These are phyloP conservation scores for Himalopsyche japonica DNA, from an alignment of 2,888 invertebrate genomes.

Conservation along the genomic window DNA sequence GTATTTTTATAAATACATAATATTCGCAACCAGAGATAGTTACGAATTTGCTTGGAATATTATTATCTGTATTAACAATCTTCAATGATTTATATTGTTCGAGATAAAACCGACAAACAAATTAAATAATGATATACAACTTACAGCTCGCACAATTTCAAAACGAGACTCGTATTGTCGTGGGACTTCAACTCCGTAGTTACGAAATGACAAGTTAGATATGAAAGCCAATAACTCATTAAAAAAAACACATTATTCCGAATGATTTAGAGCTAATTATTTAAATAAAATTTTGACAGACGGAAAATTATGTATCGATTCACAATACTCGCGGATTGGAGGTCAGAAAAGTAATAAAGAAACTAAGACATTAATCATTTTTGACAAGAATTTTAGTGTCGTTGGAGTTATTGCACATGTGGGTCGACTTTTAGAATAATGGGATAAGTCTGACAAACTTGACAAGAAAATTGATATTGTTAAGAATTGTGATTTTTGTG, in stretches of 20 bases:
- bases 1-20: too few relatives aligned
- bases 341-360: slow-evolving; percentile 16
- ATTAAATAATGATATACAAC: too few relatives aligned
- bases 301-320: slow-evolving; percentile 15
- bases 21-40: too few relatives aligned
- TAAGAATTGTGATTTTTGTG: too few relatives aligned
- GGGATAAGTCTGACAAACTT: neutral
- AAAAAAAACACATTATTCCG: neutral
- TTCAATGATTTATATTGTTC: too few relatives aligned
- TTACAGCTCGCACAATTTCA: too few relatives aligned
- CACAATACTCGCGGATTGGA: slow-evolving; percentile 11
- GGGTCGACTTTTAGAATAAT: slow-evolving; percentile 13
- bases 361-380: slow-evolving; percentile 20
- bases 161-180: neutral
- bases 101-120: too few relatives aligned
- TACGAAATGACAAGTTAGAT: neutral
- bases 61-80: too few relatives aligned
- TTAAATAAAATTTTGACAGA: slow-evolving; percentile 19
- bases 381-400: slow-evolving; percentile 21
- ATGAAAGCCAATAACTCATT: neutral
- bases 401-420: slow-evolving; percentile 15
- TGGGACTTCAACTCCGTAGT: neutral
- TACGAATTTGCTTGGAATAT: too few relatives aligned
- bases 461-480: neutral
- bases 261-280: slow-evolving; percentile 15